Percentiles rank a stretch among this genome's conserved stretches.
phyloP scores from a whole-genome alignment of 2,797 vertebrate species.

The Gallirallus australis region DNA sequence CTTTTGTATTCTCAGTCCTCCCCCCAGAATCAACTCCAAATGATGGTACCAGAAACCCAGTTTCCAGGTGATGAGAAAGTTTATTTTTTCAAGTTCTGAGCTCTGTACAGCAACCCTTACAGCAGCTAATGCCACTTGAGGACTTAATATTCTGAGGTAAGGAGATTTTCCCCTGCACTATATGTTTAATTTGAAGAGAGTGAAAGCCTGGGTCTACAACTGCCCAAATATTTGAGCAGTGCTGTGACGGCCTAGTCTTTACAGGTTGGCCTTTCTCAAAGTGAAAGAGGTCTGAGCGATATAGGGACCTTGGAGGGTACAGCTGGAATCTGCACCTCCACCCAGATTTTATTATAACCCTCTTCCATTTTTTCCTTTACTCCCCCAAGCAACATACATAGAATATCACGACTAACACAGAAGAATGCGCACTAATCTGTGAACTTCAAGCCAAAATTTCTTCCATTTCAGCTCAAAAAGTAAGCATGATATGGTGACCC shows the following conservation, averaged over 20 bases:
- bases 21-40: background rate
- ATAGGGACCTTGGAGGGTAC: background rate
- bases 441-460: background rate
- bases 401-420: background rate
- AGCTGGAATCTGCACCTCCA: background rate
- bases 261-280: background rate
- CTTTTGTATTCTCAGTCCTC: background rate
- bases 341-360: background rate
- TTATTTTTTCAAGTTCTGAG: background rate
- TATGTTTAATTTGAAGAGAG: background rate
- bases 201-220: background rate
- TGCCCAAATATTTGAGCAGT: background rate
- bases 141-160: background rate
- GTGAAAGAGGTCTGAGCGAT: accelerated
- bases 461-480: slow-evolving; percentile 8
- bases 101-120: background rate
- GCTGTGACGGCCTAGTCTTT: background rate
- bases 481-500: background rate
- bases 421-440: background rate
- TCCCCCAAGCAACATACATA: background rate
- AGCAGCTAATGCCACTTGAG: background rate
- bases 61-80: background rate
- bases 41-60: accelerated
- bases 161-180: background rate
- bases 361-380: background rate